Percentiles rank a stretch among this genome's conserved stretches.
Evolutionary conservation across 2,888 invertebrate species (phyloP).

Genomic region (Oeneis ivallda): DNA sequence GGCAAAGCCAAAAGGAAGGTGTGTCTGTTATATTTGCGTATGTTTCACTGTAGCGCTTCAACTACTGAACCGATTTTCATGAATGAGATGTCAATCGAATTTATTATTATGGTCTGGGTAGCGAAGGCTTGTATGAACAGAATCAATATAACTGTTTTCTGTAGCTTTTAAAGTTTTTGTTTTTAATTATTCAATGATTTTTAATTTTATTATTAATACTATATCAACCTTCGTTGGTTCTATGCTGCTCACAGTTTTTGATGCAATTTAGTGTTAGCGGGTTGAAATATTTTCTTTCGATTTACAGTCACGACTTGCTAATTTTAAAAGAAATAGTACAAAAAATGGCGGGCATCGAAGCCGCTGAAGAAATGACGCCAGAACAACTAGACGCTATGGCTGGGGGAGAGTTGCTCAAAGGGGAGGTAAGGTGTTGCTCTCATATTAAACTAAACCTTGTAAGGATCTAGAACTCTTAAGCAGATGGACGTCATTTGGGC

Average conservation of each 20-base stretch:
- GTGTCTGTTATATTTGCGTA: too few relatives aligned
- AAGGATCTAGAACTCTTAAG: background rate
- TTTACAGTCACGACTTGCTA: slow-evolving; percentile 90
- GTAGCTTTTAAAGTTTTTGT: too few relatives aligned
- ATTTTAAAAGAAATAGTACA: slow-evolving; percentile 98
- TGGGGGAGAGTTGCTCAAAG: slow-evolving; percentile 96
- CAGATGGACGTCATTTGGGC: background rate
- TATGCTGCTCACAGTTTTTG: background rate
- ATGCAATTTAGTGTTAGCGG: slow-evolving; percentile 13
- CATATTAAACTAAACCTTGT: background rate
- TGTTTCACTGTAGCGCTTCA: too few relatives aligned
- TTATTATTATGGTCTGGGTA: too few relatives aligned
- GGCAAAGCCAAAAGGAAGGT: too few relatives aligned
- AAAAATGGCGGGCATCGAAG: slow-evolving; percentile 99
- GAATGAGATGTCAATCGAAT: too few relatives aligned
- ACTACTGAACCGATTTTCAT: too few relatives aligned
- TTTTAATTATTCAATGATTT: too few relatives aligned
- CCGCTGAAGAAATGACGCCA: slow-evolving; percentile 96
- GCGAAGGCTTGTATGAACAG: too few relatives aligned
- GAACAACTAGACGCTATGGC: slow-evolving; percentile 98
- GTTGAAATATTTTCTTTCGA: slow-evolving; percentile 16
- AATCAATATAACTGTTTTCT: too few relatives aligned
- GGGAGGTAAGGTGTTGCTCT: slow-evolving; percentile 85
- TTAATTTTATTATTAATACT: too few relatives aligned
- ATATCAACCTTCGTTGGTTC: too few relatives aligned